Evolutionary conservation across 2,888 invertebrate species (phyloP).

Genomic region (Pollenia labialis): DNA sequence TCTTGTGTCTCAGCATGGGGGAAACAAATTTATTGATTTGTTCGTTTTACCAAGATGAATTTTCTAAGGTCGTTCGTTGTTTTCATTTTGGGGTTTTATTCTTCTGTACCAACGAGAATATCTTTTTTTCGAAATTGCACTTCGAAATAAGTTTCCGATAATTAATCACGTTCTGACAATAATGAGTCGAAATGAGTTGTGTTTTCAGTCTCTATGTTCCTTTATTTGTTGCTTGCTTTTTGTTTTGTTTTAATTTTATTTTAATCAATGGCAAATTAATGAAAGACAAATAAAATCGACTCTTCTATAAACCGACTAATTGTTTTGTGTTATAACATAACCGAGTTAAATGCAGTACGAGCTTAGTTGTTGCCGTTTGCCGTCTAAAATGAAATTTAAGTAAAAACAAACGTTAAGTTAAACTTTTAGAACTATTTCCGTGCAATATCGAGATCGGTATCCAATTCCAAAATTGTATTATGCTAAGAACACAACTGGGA

Average conservation of each 20-base stretch:
- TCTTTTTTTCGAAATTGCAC: slow-evolving; percentile 28
- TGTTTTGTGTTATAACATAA: not conserved
- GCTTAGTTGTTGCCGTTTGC: too few relatives aligned
- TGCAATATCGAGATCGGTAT: too few relatives aligned
- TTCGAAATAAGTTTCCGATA: slow-evolving; percentile 71
- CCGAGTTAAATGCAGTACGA: too few relatives aligned
- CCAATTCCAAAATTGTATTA: too few relatives aligned
- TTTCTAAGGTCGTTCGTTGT: slow-evolving; percentile 27
- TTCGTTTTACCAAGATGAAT: slow-evolving; percentile 27
- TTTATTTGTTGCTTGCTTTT: slow-evolving; percentile 15
- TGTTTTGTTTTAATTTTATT: slow-evolving; percentile 24
- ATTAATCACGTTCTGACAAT: slow-evolving; percentile 79
- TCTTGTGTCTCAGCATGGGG: slow-evolving; percentile 54
- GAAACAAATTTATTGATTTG: slow-evolving; percentile 47
- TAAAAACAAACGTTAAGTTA: too few relatives aligned
- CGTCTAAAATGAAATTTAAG: too few relatives aligned
- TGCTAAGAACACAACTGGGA: too few relatives aligned
- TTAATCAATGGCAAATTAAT: slow-evolving; percentile 42
- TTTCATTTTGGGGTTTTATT: slow-evolving; percentile 2
- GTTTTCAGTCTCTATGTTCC: slow-evolving; percentile 20
- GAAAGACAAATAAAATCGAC: slow-evolving; percentile 26
- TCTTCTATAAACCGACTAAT: not conserved
- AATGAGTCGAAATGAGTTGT: slow-evolving; percentile 75
- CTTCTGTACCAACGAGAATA: not conserved
- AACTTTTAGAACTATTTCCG: too few relatives aligned